A percentile compares a stretch with the other conserved stretches of the same genome.
These are phyloP conservation scores for Tetragonula clypearis DNA, from an alignment of 1,140 invertebrate genomes.

Conservation along the genomic window DNA sequence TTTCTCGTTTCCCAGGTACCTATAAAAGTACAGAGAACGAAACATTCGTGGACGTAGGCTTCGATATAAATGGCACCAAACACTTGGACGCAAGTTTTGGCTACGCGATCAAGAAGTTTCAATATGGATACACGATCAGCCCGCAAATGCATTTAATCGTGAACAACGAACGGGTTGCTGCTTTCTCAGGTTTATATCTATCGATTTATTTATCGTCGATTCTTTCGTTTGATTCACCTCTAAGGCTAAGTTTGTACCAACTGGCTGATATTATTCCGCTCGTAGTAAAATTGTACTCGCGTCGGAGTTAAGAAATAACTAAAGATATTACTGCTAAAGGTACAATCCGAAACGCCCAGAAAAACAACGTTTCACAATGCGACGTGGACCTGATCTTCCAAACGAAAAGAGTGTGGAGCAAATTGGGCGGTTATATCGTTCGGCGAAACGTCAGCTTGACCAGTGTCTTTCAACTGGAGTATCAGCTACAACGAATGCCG, in stretches of 20 bases:
- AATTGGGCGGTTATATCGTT: slow-evolving; percentile 86
- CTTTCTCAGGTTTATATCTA: slow-evolving; percentile 84
- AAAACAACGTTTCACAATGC: slow-evolving; percentile 87
- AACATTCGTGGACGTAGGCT: slow-evolving; percentile 84
- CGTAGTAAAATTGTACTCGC: too few relatives aligned
- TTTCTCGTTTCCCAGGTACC: slow-evolving; percentile 76
- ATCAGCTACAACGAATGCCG: slow-evolving; percentile 85
- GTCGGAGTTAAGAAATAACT: too few relatives aligned
- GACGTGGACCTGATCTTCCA: slow-evolving; percentile 86
- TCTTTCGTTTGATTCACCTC: too few relatives aligned
- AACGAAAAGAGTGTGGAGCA: slow-evolving; percentile 86
- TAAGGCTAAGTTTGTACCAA: too few relatives aligned
- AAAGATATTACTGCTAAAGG: slow-evolving; percentile 52
- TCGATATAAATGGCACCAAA: slow-evolving; percentile 87
- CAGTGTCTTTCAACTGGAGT: slow-evolving; percentile 85
- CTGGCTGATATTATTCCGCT: too few relatives aligned
- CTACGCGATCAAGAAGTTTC: slow-evolving; percentile 81
- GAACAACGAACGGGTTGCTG: slow-evolving; percentile 85
- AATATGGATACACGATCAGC: slow-evolving; percentile 85
- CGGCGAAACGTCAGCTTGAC: slow-evolving; percentile 81
- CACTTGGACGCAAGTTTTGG: slow-evolving; percentile 85
- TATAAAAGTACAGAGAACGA: slow-evolving; percentile 86
- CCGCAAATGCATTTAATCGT: slow-evolving; percentile 86
- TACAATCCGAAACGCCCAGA: slow-evolving; percentile 82
- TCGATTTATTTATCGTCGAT: not conserved